These are phyloP conservation scores for Sturnus vulgaris DNA, from an alignment of 2,113 vertebrate species.

Conservation along the genomic window DNA sequence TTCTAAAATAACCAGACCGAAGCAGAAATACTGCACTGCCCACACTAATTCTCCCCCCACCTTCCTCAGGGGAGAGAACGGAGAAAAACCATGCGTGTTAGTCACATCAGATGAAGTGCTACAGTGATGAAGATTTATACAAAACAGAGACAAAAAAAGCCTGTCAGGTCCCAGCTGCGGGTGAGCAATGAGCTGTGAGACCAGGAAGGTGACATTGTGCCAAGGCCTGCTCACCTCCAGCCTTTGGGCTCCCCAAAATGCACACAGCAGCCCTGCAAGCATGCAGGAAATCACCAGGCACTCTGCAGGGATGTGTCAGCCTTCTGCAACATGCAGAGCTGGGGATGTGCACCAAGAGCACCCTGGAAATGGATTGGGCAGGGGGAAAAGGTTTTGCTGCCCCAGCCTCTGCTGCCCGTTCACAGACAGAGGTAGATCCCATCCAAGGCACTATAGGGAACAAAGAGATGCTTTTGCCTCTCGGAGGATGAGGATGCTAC, in stretches of 20 bases:
- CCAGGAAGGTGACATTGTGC: background rate
- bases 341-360: background rate
- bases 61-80: slow-evolving; percentile 21
- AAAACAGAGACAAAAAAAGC: background rate
- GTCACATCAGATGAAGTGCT: slow-evolving; percentile 43
- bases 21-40: slow-evolving; percentile 11
- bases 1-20: slow-evolving; percentile 42
- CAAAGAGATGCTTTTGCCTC: background rate
- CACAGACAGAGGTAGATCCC: background rate
- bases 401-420: background rate
- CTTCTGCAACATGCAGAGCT: background rate
- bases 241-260: background rate
- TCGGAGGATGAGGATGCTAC: background rate
- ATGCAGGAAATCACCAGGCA: background rate
- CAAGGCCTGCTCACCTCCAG: background rate
- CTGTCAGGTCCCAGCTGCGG: background rate
- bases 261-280: fast-evolving
- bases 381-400: background rate
- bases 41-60: slow-evolving; percentile 7
- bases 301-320: fast-evolving
- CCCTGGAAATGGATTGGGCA: background rate
- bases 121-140: background rate
- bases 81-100: slow-evolving; percentile 40
- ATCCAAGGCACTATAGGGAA: background rate
- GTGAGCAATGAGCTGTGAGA: background rate